Conservation (phyloP, 1,140 invertebrate genomes). For the Hylaeus anthracinus region DNA sequence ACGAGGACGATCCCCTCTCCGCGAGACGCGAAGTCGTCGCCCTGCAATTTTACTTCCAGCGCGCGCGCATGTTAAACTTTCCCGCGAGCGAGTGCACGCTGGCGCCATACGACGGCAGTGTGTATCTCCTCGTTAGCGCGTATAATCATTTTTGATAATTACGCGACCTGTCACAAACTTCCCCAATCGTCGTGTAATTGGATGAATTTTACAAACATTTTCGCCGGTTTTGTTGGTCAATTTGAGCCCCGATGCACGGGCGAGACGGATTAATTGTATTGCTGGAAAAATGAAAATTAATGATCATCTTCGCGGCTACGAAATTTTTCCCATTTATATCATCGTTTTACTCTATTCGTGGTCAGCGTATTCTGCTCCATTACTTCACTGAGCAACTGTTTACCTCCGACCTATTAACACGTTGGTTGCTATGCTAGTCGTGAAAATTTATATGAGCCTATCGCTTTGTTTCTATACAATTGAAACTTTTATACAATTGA, state of each 20-base stretch:
- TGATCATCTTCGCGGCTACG: not conserved
- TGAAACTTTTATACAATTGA: no score
- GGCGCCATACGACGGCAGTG: not conserved
- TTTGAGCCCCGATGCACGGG: not conserved
- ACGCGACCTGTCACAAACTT: slow-evolving; percentile 27
- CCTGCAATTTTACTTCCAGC: slow-evolving; percentile 6
- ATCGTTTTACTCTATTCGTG: no score
- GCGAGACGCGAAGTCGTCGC: not conserved
- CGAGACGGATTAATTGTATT: no score
- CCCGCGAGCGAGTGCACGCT: not conserved
- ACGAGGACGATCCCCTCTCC: slow-evolving; percentile 51
- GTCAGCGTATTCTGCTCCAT: no score
- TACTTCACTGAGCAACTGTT: no score
- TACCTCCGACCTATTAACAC: no score
- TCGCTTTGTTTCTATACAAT: no score
- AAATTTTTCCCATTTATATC: not conserved
- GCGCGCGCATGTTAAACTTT: not conserved
- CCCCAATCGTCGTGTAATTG: slow-evolving; percentile 17
- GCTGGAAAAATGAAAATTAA: not conserved
- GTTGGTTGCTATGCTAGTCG: no score
- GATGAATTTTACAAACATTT: not conserved
- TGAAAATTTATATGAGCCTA: no score
- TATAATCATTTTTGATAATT: slow-evolving; percentile 33
- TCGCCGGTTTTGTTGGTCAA: no score
- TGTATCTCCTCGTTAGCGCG: slow-evolving; percentile 9